Evolutionary conservation across 1,140 invertebrate species (phyloP).

Genomic region (Teleopsis dalmanni): DNA sequence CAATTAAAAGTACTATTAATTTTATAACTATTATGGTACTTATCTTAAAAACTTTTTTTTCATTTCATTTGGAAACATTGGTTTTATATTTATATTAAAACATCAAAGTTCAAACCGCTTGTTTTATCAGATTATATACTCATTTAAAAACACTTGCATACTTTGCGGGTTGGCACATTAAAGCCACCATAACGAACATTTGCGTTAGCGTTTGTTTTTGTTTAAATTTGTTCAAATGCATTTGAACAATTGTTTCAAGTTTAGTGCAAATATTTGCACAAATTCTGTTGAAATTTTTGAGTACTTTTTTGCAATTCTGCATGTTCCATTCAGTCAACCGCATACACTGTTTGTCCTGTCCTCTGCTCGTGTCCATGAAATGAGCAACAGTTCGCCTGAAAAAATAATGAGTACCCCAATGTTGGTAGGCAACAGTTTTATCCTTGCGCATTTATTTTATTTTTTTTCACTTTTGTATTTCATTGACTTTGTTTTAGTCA

Average conservation of each 20-base stretch:
- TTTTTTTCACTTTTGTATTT: constrained; percentile 9
- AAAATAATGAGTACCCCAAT: constrained; percentile 10
- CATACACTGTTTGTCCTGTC: background rate
- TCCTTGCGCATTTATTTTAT: background rate
- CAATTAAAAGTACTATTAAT: too few relatives aligned
- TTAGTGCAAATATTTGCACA: constrained; percentile 32
- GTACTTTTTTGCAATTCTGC: background rate
- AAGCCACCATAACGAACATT: too few relatives aligned
- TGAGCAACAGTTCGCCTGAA: constrained; percentile 30
- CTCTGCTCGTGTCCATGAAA: too few relatives aligned
- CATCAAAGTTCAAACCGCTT: too few relatives aligned
- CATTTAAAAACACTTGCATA: too few relatives aligned
- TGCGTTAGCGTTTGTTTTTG: too few relatives aligned
- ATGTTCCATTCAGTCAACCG: background rate
- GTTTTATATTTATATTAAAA: too few relatives aligned
- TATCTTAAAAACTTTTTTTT: too few relatives aligned
- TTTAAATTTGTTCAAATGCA: background rate
- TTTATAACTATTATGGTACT: too few relatives aligned
- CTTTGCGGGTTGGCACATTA: too few relatives aligned
- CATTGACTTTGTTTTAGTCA: background rate
- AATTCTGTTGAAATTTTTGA: constrained; percentile 11
- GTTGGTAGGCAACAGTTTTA: constrained; percentile 39
- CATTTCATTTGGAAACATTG: too few relatives aligned
- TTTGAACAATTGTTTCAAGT: background rate
- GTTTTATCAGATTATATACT: too few relatives aligned